Evolutionary conservation across 2,888 invertebrate genomes (phyloP).

Genomic region (Campoletis raptor): DNA sequence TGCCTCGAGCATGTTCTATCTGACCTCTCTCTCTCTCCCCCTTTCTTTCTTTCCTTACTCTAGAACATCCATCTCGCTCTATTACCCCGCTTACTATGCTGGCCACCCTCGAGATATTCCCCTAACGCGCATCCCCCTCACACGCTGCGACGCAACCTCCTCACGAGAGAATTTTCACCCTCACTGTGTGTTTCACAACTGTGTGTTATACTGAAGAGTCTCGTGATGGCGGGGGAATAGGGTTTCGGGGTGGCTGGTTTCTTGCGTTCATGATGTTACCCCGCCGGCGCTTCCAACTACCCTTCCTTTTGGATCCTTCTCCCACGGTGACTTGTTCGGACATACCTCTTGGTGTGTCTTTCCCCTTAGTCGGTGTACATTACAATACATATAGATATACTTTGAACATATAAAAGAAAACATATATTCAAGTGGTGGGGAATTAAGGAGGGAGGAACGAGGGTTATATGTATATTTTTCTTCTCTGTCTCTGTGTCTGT

Average conservation of each 20-base stretch:
- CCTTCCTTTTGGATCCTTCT: conserved; percentile 29
- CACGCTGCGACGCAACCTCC: conserved; percentile 53
- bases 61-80: conserved; percentile 2
- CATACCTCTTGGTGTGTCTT: conserved; percentile 67
- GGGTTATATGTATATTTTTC: not conserved
- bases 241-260: conserved; percentile 14
- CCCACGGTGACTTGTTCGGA: conserved; percentile 39
- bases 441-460: not conserved
- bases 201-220: not conserved
- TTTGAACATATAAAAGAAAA: not conserved
- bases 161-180: conserved; percentile 33
- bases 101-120: conserved; percentile 33
- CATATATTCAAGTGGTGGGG: not conserved
- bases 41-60: not conserved
- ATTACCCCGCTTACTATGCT: conserved; percentile 36
- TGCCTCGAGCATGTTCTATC: conserved; percentile 52
- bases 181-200: not conserved
- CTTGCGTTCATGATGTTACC: conserved; percentile 40
- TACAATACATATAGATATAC: conserved; percentile 16
- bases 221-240: not conserved
- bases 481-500: not conserved
- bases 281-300: conserved; percentile 8
- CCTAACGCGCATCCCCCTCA: conserved; percentile 44
- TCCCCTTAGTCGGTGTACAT: conserved; percentile 31
- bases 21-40: conserved; percentile 18